These are phyloP conservation scores for Haemorhous mexicanus DNA, from an alignment of 2,113 vertebrate species.

Conservation along the genomic window DNA sequence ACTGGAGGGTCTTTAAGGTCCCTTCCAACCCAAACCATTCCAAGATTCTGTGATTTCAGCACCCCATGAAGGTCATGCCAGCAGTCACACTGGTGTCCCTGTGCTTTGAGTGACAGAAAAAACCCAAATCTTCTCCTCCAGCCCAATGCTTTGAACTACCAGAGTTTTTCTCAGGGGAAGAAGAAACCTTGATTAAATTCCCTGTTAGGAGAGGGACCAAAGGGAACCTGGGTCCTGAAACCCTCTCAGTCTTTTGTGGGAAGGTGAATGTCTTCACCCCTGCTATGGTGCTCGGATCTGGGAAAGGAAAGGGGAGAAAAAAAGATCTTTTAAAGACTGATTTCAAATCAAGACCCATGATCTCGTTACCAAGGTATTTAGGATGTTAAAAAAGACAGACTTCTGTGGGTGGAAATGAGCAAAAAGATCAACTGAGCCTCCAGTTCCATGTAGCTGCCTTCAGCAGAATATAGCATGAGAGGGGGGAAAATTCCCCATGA, in stretches of 20 bases:
- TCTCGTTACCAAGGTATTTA: constrained; percentile 47
- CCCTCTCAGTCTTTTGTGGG: neutral
- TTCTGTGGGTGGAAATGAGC: constrained; percentile 42
- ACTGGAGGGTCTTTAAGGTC: neutral
- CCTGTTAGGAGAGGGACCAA: neutral
- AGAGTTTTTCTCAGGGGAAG: neutral
- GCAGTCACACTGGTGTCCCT: neutral
- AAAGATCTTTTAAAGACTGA: neutral
- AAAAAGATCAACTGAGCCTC: constrained; percentile 42
- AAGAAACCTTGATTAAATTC: neutral
- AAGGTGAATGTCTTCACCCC: neutral
- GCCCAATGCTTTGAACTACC: neutral
- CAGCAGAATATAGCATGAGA: neutral
- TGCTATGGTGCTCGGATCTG: neutral
- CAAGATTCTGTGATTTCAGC: neutral
- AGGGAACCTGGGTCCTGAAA: neutral
- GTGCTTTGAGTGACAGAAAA: neutral
- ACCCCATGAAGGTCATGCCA: neutral
- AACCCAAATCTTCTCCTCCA: neutral
- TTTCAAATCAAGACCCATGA: constrained; percentile 42
- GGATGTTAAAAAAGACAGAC: constrained; percentile 48
- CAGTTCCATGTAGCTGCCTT: constrained; percentile 3
- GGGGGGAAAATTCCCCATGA: neutral
- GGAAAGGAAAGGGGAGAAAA: neutral
- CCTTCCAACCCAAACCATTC: neutral